Base-by-base conservation (phyloP, 2,888 invertebrate species). In the Peribatodes rhomboidaria region DNA sequence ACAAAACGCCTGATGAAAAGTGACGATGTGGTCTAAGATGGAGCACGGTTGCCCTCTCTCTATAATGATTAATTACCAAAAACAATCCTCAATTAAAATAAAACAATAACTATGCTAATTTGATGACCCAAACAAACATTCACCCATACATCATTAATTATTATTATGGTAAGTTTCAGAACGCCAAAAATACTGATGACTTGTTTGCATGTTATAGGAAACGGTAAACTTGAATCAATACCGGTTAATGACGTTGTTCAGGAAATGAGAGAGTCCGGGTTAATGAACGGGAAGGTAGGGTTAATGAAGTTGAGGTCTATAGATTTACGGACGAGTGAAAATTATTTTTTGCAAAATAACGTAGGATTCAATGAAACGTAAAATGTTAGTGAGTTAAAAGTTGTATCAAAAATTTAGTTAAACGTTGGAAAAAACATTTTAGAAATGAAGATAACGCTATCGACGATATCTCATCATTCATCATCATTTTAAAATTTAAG, bases 161-260 rank as follows among this genome's bases (percentile, higher is more conserved):
- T 50, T 35, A 50, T 9, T 20, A 35, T 35, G 20, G 16, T 16
- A 11, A 35, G 18, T 20, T 20, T n/a, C 7, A 20, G 13, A 18
- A 16, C 42, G 27, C 41, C 31, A 54, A 42, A 54, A 31, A 16
- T 20, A 42, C 49, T 57, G 60, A 57, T 33, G 52, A 54, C n/a
- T 27, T 33, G 54, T 52, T 60, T 44, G 55, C 56, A 61, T 65
- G 63, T 66, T 61, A 57, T 42, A 57, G 54, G 37, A 60, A 53
- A 53, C 37, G 13, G 33, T 46, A 66, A 64, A 61, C 62, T 61
- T 59, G 63, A 64, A 64, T 64, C 64, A 52, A 69, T 69, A 66
- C 57, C 47, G 61, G 69, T 47, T 64, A 66, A 66, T 64, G 63
- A 64, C 61, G 63, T 53, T 39, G 63, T 46, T 52, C 31, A 35